Base-by-base conservation (phyloP, 2,888 invertebrate genomes). In the Anthrax anthrax region DNA sequence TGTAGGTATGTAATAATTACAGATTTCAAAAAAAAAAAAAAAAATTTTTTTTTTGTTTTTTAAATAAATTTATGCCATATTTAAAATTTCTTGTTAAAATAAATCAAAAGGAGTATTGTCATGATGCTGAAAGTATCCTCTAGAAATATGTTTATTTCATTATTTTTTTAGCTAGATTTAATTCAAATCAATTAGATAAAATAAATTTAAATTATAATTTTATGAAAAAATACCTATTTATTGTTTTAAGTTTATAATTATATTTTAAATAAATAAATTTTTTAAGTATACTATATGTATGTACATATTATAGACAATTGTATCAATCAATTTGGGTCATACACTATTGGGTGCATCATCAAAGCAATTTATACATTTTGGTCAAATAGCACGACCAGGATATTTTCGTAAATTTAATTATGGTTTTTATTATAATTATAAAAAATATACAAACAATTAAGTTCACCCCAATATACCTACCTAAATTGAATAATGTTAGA, bases 141-240 rank as follows among this genome's bases (percentile, higher is more conserved):
- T 71, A 50, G 71, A 62, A 1, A 44, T 80, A 1, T 83, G 83
- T 63, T 67, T 42, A 78, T 77, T 55, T 59, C 76, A 2, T 55
- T 75, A 3, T 75, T 76, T 56, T 55, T 77, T 46, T 77, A 2
- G 61, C 60, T 46, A 72, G 72, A 3, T 67, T 58, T 46, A 60
- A 69, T 54, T 56, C 59, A 1, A 57, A 60, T 40, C 60, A 67
- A 45, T 47, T 69, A 1, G 65, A 71, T 54, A 55, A 50, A 14
- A 19, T 39, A 39, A 9, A 12, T 36, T 10, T 18, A 41, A 17
- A n/a, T n/a, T n/a, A n/a, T n/a, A n/a, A n/a, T n/a, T n/a, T n/a
- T n/a, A n/a, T n/a, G n/a, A n/a, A n/a, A n/a, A n/a, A n/a, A n/a
- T n/a, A n/a, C n/a, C n/a, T n/a, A n/a, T n/a, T n/a, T n/a, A n/a